Evolutionary conservation across 2,797 vertebrate genomes (phyloP), one percentile per base, ranked within the genome.

Genomic region (Chiloscyllium punctatum): DNA sequence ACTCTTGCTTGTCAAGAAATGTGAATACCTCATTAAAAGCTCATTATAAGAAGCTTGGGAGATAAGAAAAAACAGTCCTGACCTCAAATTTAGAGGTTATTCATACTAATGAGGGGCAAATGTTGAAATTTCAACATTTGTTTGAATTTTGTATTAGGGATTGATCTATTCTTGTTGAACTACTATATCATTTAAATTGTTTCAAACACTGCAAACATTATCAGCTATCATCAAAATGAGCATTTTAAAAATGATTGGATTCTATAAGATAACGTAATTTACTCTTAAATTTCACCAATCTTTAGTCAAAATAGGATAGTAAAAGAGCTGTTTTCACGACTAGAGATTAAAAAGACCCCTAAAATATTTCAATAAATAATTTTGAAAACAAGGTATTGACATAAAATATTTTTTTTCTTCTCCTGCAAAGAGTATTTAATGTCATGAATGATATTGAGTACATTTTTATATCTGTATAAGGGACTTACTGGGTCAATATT

Each of bases 71-170:
- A 68, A 92, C 11, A 69, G 66, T 0, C 66, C 66, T 92, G 90
- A 69, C 90, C 62, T 92, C n/a, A 37, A n/a, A 69, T 69, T 92
- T 42, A 69, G 90, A 37, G n/a, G 90, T 92, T 23, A 92, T 92
- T 92, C 66, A 92, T 69, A 92, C 90, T 42, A 68, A 69, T 21
- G 62, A 42, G 42, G 21, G 90, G 3, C 62, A 69, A 42, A 37
- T 42, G 37, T 92, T 92, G 66, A 42, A 69, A 9, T 69, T 23
- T n/a, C 33, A n/a, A 62, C 88, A 91, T 91, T 91, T 91, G 66
- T 42, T 92, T 92, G 21, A 92, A 92, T 68, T 69, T 69, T 69
- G n/a, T 11, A 69, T 66, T 37, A 69, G n/a, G n/a, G 23, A 84
- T 48, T 48, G 42, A 25, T 48, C 25, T 84, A 48, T 84, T 84